These are phyloP conservation scores for Cylloceria caligata DNA, from an alignment of 2,888 invertebrate genomes.

Conservation along the genomic window DNA sequence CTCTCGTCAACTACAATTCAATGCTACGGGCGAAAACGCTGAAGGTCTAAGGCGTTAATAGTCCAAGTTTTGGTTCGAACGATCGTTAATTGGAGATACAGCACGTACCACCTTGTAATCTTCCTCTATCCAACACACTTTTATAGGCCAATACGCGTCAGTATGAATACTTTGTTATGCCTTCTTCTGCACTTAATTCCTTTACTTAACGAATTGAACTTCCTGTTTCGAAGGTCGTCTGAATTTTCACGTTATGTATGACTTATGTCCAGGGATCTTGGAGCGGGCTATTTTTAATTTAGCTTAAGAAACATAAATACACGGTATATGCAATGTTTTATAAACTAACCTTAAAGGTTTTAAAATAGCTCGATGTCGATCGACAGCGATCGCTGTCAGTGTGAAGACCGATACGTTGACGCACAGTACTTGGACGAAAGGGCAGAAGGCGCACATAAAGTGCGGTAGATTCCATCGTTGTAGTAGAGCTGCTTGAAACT, in stretches of 20 bases:
- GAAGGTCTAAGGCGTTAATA: background rate
- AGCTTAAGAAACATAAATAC: background rate
- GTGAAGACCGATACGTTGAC: constrained; percentile 96
- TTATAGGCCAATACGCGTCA: constrained; percentile 1
- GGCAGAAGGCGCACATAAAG: constrained; percentile 95
- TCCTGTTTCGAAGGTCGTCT: constrained; percentile 38
- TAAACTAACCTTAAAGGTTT: constrained; percentile 89
- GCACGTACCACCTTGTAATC: background rate
- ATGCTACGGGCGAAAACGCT: background rate
- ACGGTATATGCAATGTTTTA: background rate
- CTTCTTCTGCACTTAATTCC: constrained; percentile 3
- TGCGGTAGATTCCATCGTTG: constrained; percentile 94
- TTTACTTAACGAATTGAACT: constrained; percentile 36
- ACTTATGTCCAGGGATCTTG: constrained; percentile 15
- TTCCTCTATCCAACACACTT: background rate
- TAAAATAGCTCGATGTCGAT: constrained; percentile 92
- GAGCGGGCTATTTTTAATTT: constrained; percentile 44
- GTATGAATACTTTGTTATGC: constrained; percentile 3
- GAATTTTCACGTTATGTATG: background rate
- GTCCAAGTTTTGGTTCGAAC: constrained; percentile 4
- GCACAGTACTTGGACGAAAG: constrained; percentile 93
- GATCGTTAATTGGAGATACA: constrained; percentile 34
- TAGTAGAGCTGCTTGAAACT: constrained; percentile 95
- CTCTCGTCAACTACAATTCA: constrained; percentile 17
- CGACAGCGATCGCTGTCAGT: constrained; percentile 93